These are phyloP conservation scores for Elysia crispata DNA, from an alignment of 2,888 invertebrate species.

Conservation along the genomic window DNA sequence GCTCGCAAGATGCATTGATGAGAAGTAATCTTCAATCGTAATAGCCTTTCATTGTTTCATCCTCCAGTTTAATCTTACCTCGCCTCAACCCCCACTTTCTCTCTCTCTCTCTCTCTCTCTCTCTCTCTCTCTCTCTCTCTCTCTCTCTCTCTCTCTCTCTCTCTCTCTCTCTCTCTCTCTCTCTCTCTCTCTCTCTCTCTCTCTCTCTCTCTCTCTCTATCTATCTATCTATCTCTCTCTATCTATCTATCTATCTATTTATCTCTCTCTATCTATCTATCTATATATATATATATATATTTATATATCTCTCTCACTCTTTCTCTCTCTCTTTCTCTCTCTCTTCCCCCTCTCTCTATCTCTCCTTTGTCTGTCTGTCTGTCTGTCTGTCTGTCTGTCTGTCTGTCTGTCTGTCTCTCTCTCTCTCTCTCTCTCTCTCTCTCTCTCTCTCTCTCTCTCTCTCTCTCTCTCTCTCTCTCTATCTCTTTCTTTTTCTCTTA, in stretches of 20 bases:
- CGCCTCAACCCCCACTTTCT: not conserved
- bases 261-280: no score
- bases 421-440: not conserved
- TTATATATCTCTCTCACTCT: no score
- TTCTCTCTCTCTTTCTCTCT: not conserved
- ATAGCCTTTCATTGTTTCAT: no score
- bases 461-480: no score
- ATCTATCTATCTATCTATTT: not conserved
- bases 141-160: slow-evolving; percentile 12
- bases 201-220: slow-evolving; percentile 9
- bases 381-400: not conserved
- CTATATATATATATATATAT: no score
- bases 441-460: not conserved
- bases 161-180: slow-evolving; percentile 16
- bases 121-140: slow-evolving; percentile 3
- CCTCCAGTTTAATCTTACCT: no score
- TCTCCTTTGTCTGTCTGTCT: not conserved
- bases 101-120: not conserved
- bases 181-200: slow-evolving; percentile 5
- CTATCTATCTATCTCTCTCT: not conserved
- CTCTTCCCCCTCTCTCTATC: not conserved
- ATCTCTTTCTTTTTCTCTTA: no score
- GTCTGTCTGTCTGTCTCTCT: not conserved
- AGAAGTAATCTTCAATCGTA: no score
- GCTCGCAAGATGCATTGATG: no score